A percentile compares a stretch with the other conserved stretches of the same genome.
phyloP scores from a whole-genome alignment of 1,140 invertebrate species.

The Trichoplusia ni region DNA sequence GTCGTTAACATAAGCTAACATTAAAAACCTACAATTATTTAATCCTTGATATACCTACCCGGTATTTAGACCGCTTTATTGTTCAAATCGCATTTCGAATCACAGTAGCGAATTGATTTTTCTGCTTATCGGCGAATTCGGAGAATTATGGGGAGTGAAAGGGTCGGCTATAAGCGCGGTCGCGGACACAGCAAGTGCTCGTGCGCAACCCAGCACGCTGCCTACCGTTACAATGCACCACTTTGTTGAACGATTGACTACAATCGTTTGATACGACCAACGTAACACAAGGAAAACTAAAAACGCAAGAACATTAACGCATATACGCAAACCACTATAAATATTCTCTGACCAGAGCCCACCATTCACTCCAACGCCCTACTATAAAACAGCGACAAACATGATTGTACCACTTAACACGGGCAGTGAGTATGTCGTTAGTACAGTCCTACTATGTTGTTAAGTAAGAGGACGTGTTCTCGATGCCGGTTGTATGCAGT shows the following conservation, averaged over 20 bases:
- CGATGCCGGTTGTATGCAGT: constrained; percentile 45
- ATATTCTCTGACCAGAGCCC: background rate
- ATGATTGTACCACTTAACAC: constrained; percentile 45
- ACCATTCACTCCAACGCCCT: background rate
- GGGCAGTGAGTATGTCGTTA: constrained; percentile 53
- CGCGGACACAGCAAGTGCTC: constrained; percentile 37
- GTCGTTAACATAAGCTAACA: no score
- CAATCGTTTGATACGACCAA: constrained; percentile 38
- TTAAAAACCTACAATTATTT: no score
- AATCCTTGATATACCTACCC: no score
- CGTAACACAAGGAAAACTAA: constrained; percentile 17
- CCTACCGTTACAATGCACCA: constrained; percentile 74
- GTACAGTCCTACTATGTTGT: constrained; percentile 49
- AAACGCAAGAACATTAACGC: constrained; percentile 1
- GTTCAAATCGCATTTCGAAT: constrained; percentile 49
- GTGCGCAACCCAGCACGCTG: constrained; percentile 54
- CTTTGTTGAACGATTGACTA: constrained; percentile 61
- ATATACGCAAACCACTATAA: no score
- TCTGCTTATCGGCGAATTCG: constrained; percentile 57
- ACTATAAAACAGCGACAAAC: constrained; percentile 31
- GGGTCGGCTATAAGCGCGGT: constrained; percentile 36
- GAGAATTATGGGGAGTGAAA: constrained; percentile 33
- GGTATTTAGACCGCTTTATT: constrained; percentile 43
- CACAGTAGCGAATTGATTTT: constrained; percentile 66
- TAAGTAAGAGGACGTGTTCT: constrained; percentile 52